A percentile compares a stretch with the other conserved stretches of the same genome.
Conservation (phyloP, 1,140 invertebrate species). For the Leptinotarsa texana region DNA sequence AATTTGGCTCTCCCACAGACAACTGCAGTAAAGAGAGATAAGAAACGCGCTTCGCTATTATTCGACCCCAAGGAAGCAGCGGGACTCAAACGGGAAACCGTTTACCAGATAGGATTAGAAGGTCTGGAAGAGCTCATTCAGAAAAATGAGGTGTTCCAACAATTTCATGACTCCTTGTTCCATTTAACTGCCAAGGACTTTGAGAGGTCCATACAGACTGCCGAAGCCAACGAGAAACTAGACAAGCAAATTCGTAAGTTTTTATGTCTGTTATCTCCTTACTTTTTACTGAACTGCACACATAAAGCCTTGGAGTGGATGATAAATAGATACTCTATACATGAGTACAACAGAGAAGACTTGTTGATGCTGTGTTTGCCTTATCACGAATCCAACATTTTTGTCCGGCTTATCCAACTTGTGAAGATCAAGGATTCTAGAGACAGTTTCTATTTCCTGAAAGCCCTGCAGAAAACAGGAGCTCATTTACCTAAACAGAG, state of each 20-base stretch:
- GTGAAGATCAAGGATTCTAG: conserved; percentile 65
- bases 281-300: conserved; percentile 79
- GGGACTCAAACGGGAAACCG: conserved; percentile 76
- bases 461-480: conserved; percentile 72
- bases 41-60: conserved; percentile 77
- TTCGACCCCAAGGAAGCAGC: conserved; percentile 90
- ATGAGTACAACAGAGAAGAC: conserved; percentile 82
- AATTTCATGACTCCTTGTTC: conserved; percentile 80
- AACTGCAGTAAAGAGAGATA: conserved; percentile 66
- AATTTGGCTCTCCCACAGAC: conserved; percentile 81
- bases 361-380: conserved; percentile 82
- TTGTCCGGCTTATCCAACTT: conserved; percentile 81
- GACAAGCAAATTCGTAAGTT: conserved; percentile 80
- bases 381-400: conserved; percentile 89
- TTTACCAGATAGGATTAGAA: conserved; percentile 81
- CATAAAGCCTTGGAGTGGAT: conserved; percentile 94
- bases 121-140: conserved; percentile 81
- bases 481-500: conserved; percentile 69
- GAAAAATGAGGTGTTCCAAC: conserved; percentile 70
- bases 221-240: conserved; percentile 76
- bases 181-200: conserved; percentile 71
- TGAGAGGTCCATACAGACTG: conserved; percentile 77
- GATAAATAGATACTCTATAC: conserved; percentile 83
- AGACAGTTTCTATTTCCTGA: conserved; percentile 80
- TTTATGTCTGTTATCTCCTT: conserved; percentile 80